These are phyloP conservation scores for Falco peregrinus DNA, from an alignment of 2,797 vertebrate species.

Conservation along the genomic window DNA sequence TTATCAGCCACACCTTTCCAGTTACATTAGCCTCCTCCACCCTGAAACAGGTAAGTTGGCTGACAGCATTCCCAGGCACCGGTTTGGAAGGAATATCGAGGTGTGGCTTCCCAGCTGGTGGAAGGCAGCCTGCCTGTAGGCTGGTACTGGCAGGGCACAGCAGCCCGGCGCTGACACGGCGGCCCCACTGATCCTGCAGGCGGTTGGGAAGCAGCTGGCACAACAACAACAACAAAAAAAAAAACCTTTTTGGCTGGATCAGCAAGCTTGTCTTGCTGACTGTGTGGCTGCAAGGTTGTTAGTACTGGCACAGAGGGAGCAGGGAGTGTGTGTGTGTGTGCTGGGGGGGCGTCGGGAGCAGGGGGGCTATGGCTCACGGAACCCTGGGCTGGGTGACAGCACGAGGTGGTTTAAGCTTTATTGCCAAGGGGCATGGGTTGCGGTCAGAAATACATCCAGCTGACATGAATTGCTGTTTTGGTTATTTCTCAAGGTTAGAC, in stretches of 20 bases:
- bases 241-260: background rate
- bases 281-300: background rate
- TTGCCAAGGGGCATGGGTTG: background rate
- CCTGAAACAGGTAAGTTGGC: slow-evolving; percentile 57
- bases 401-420: background rate
- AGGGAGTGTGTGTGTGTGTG: background rate
- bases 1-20: slow-evolving; percentile 54
- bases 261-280: background rate
- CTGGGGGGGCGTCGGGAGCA: background rate
- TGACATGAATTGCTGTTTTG: background rate
- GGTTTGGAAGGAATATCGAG: slow-evolving; percentile 47
- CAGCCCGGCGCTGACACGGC: background rate
- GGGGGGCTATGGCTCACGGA: background rate
- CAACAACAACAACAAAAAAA: background rate
- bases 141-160: background rate
- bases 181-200: background rate
- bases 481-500: background rate
- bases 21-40: slow-evolving; percentile 24
- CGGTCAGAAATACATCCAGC: background rate
- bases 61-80: slow-evolving; percentile 46
- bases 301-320: background rate
- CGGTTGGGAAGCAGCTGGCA: background rate
- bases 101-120: background rate
- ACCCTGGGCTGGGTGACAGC: background rate
- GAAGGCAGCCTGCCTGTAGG: background rate